A percentile compares a stretch with the other conserved stretches of the same genome.
Conservation (phyloP, 2,888 invertebrate species). For the Synergus umbraculus region DNA sequence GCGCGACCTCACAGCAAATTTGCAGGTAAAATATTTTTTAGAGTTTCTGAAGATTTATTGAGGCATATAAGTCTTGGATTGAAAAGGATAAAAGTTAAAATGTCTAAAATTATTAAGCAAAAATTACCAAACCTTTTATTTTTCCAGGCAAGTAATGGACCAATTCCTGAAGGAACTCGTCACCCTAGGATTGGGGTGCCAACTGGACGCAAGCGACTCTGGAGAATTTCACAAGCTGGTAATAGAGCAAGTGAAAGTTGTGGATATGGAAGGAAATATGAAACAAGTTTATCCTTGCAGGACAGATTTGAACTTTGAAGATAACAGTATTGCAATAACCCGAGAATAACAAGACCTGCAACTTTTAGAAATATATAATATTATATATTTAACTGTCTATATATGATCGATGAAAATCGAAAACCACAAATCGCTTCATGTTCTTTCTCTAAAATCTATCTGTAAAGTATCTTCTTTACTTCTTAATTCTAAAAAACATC, state of each 20-base stretch:
- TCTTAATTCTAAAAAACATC: background rate
- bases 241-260: constrained; percentile 85
- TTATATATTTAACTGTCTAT: constrained; percentile 6
- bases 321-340: constrained; percentile 64
- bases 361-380: constrained; percentile 44
- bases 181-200: constrained; percentile 79
- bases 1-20: constrained; percentile 81
- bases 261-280: constrained; percentile 84
- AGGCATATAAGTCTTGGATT: background rate
- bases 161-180: constrained; percentile 83
- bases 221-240: constrained; percentile 72
- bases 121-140: background rate
- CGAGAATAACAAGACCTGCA: constrained; percentile 58
- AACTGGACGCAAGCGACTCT: constrained; percentile 67
- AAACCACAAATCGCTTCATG: background rate
- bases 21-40: constrained; percentile 77
- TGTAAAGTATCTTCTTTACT: background rate
- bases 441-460: background rate
- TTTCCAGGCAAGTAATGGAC: constrained; percentile 81
- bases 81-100: background rate
- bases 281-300: constrained; percentile 89
- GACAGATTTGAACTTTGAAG: constrained; percentile 83
- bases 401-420: background rate
- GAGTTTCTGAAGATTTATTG: no score
- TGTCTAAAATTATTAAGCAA: background rate